Evolutionary conservation across 2,888 invertebrate genomes (phyloP).

Genomic region (Pemphredon lugubris): DNA sequence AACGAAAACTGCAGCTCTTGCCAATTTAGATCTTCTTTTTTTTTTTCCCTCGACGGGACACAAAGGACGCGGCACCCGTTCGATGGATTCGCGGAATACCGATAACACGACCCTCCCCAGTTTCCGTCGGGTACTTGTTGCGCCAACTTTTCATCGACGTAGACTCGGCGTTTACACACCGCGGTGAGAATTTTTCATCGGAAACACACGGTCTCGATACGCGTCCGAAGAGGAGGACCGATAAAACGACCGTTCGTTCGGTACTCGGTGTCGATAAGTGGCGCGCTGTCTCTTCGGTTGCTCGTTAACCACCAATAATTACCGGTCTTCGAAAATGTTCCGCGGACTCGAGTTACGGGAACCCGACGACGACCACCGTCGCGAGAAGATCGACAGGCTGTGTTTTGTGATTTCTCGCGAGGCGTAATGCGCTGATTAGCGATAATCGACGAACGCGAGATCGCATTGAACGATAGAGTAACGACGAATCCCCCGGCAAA

Average conservation of each 20-base stretch:
- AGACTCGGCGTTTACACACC: too few species aligned
- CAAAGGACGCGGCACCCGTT: too few species aligned
- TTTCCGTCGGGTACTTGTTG: neutral
- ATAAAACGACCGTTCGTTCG: constrained; percentile 33
- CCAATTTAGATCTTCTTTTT: too few species aligned
- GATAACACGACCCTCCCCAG: too few species aligned
- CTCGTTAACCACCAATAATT: constrained; percentile 39
- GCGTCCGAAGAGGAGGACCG: constrained; percentile 12
- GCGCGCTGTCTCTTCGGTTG: constrained; percentile 9
- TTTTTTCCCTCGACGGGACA: too few species aligned
- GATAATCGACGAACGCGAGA: constrained; percentile 31
- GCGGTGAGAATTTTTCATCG: too few species aligned
- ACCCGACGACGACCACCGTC: neutral
- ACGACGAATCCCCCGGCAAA: constrained; percentile 15
- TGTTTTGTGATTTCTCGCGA: constrained; percentile 24
- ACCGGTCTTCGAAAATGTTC: constrained; percentile 13
- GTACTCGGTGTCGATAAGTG: constrained; percentile 33
- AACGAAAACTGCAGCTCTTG: too few species aligned
- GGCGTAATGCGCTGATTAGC: constrained; percentile 32
- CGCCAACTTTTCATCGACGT: neutral
- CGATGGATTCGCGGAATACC: too few species aligned
- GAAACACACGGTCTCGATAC: too few species aligned
- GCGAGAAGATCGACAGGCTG: constrained; percentile 13
- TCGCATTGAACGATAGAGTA: constrained; percentile 34
- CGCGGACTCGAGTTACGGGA: constrained; percentile 20